These are phyloP conservation scores for Bos javanicus DNA, from an alignment of 2,113 vertebrate species.

Conservation along the genomic window DNA sequence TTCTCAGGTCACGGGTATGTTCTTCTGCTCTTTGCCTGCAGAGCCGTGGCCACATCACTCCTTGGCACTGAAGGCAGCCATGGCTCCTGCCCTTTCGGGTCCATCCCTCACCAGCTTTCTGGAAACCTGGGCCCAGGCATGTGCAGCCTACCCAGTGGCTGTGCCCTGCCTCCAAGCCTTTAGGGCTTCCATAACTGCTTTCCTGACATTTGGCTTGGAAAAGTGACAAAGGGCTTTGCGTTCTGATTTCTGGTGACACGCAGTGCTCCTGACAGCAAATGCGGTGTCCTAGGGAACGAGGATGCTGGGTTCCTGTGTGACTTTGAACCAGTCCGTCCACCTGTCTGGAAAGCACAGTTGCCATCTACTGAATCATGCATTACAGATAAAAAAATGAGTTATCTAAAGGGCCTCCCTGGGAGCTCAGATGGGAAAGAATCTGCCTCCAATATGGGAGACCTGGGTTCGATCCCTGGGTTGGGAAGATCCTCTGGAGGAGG, in stretches of 20 bases:
- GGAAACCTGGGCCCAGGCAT: not conserved
- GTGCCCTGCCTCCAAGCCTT: not conserved
- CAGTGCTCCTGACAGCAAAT: not conserved
- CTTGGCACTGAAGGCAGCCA: not conserved
- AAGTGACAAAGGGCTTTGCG: not conserved
- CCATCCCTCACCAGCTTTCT: not conserved
- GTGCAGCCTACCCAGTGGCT: not conserved
- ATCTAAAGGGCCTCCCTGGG: not conserved
- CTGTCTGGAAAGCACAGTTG: not conserved
- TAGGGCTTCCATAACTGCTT: not conserved
- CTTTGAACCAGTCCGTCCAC: not conserved
- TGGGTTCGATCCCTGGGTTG: not conserved
- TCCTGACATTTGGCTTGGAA: not conserved
- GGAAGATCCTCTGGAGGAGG: not conserved
- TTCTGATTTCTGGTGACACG: not conserved
- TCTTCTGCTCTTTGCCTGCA: not conserved
- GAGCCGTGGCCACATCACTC: not conserved
- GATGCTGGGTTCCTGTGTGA: not conserved
- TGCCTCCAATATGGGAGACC: not conserved
- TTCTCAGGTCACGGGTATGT: not conserved
- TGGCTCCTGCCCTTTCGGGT: rapidly evolving
- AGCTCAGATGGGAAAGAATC: not conserved
- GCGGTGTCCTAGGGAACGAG: rapidly evolving
- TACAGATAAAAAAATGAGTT: not conserved
- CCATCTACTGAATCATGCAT: not conserved